Evolutionary conservation across 1,140 invertebrate genomes (phyloP), one percentile per base, ranked within the genome.

Genomic region (Elymnias hypermnestra): DNA sequence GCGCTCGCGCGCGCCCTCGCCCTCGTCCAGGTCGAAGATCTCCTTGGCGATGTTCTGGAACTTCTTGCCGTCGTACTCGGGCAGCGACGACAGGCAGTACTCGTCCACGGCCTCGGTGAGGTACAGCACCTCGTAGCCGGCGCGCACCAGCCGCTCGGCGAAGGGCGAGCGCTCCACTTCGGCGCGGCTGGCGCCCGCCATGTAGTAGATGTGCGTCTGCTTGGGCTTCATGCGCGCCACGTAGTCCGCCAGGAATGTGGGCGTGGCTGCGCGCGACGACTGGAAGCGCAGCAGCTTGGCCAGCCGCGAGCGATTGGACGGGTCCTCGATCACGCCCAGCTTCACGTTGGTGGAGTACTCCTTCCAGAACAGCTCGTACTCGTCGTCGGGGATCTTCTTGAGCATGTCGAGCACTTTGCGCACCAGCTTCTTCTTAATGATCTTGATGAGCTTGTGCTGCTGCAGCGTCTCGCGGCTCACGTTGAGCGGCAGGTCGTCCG

Each of bases 21-120:
- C 92, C 52, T 94, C 96, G 47, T 96, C 92, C 1, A 99, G 76
- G 41, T 93, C 91, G 63, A 99, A 92, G 1, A 98, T 97, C 88
- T 99, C 98, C 83, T 99, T 99, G 48, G 98, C 98, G 19, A 99
- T 96, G 75, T 99, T 99, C 87, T 99, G 97, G 93, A 99, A 98
- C 83, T 99, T 99, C 87, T 99, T 98, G 17, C 97, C 96, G 67
- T 99, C 98, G 84, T 97, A 99, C 85, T 99, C 98, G n/a, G 98
- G 97, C 63, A 99, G 85, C 5, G 96, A 93, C 28, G 97, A 97
- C 43, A 99, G 95, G 55, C 95, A 93, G 85, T 99, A 99, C 85
- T 99, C 98, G 87, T 99, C 98, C 22, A 99, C 96, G 39, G 98
- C 96, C 86, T 99, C 98, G 1, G 93, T 92, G 7, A 99, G 87